These are phyloP conservation scores for Helicoverpa zea DNA, from an alignment of 1,140 invertebrate species.

Conservation along the genomic window DNA sequence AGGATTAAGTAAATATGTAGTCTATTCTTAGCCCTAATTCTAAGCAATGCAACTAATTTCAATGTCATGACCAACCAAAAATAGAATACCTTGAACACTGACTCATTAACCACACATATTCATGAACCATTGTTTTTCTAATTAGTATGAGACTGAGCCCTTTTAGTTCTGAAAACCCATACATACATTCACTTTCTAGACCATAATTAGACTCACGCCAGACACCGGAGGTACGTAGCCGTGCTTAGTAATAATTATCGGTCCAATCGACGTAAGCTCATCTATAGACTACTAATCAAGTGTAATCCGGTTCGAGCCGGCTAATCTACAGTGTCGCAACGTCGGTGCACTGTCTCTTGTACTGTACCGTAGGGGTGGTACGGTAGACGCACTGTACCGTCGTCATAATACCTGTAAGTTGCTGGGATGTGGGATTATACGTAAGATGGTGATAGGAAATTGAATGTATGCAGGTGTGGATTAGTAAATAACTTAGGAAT, in stretches of 20 bases:
- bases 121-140: not conserved
- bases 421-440: not conserved
- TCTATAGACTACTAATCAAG: slow-evolving; percentile 74
- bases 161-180: slow-evolving; percentile 18
- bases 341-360: slow-evolving; percentile 46
- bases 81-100: no score
- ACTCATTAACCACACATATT: no score
- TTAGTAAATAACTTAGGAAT: no score
- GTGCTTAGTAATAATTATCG: slow-evolving; percentile 48
- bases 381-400: not conserved
- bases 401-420: no score
- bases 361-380: slow-evolving; percentile 31
- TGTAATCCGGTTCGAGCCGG: slow-evolving; percentile 67
- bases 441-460: no score
- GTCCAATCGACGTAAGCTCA: slow-evolving; percentile 47
- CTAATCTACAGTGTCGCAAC: slow-evolving; percentile 69
- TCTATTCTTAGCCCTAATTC: no score
- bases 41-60: no score
- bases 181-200: slow-evolving; percentile 30
- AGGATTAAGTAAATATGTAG: no score
- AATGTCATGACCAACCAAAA: no score
- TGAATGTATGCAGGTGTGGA: no score
- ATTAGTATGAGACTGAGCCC: not conserved
- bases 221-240: slow-evolving; percentile 14
- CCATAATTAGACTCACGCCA: slow-evolving; percentile 33